Conservation (phyloP, 2,797 vertebrate species). For the Morus bassanus region DNA sequence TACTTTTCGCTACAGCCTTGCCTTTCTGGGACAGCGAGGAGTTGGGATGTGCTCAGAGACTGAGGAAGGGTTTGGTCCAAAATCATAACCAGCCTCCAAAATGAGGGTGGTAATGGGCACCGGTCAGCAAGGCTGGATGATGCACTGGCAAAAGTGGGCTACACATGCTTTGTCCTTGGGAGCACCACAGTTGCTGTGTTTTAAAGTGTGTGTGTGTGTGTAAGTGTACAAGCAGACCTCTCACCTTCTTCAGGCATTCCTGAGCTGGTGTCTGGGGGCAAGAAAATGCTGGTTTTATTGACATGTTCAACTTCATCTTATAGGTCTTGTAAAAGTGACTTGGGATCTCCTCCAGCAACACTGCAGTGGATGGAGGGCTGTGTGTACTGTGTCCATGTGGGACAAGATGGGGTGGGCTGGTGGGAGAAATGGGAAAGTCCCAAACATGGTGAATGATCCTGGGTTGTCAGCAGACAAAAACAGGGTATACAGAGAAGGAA, state of each 20-base stretch:
- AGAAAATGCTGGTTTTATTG: not conserved
- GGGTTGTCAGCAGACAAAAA: not conserved
- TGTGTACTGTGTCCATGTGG: fast-evolving
- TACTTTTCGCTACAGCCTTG: not conserved
- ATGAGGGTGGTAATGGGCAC: too few species aligned
- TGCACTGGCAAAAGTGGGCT: too few species aligned
- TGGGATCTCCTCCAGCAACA: not conserved
- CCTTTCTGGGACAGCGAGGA: not conserved
- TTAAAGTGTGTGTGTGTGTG: too few species aligned
- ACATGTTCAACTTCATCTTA: not conserved
- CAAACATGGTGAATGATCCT: not conserved
- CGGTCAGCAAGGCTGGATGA: too few species aligned
- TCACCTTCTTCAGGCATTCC: too few species aligned
- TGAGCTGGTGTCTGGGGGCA: too few species aligned
- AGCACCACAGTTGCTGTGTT: too few species aligned
- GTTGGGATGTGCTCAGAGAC: not conserved
- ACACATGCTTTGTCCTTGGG: too few species aligned
- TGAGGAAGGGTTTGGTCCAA: too few species aligned
- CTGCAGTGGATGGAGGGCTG: not conserved
- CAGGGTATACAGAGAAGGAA: not conserved
- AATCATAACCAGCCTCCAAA: too few species aligned
- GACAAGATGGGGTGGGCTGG: not conserved
- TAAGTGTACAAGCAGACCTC: too few species aligned
- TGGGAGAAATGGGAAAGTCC: not conserved
- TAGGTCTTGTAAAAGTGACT: not conserved